Conservation (phyloP, 1,140 invertebrate genomes). For the Chrysomallon squamiferum region DNA sequence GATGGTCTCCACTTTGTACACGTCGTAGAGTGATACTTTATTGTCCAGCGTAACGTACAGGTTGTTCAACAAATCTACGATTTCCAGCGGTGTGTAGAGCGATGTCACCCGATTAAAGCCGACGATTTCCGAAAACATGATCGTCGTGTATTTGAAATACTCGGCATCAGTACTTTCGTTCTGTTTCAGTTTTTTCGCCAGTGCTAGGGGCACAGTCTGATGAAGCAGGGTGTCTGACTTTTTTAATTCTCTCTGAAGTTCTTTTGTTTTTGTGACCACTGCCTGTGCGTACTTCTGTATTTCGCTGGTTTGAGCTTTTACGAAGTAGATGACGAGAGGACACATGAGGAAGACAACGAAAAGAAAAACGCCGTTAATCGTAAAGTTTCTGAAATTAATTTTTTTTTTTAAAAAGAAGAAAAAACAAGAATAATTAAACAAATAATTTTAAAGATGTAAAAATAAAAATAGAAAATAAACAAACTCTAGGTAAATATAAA, state of each 20-base stretch:
- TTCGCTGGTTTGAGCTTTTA: constrained; percentile 38
- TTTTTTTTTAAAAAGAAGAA: no score
- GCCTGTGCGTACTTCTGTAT: constrained; percentile 56
- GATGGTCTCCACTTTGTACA: constrained; percentile 49
- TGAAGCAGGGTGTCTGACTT: constrained; percentile 50
- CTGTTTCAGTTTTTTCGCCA: constrained; percentile 25
- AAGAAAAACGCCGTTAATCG: constrained; percentile 32
- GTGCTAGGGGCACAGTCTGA: constrained; percentile 64
- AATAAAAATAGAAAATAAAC: no score
- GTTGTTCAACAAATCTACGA: constrained; percentile 28
- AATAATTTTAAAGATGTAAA: no score
- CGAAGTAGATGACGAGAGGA: constrained; percentile 44
- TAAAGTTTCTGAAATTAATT: constrained; percentile 16
- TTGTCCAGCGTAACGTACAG: constrained; percentile 35
- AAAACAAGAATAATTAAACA: no score
- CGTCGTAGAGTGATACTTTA: constrained; percentile 37
- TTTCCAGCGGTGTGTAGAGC: constrained; percentile 28
- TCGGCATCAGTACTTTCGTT: constrained; percentile 19
- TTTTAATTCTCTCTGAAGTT: constrained; percentile 49
- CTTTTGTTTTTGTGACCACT: constrained; percentile 55
- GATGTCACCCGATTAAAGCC: constrained; percentile 37
- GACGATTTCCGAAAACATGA: constrained; percentile 59
- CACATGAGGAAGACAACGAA: constrained; percentile 43
- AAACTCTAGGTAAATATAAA: no score
- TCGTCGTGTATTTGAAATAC: constrained; percentile 50